phyloP scores from a whole-genome alignment of 1,140 invertebrate genomes.

The Drosophila chauvacae region DNA sequence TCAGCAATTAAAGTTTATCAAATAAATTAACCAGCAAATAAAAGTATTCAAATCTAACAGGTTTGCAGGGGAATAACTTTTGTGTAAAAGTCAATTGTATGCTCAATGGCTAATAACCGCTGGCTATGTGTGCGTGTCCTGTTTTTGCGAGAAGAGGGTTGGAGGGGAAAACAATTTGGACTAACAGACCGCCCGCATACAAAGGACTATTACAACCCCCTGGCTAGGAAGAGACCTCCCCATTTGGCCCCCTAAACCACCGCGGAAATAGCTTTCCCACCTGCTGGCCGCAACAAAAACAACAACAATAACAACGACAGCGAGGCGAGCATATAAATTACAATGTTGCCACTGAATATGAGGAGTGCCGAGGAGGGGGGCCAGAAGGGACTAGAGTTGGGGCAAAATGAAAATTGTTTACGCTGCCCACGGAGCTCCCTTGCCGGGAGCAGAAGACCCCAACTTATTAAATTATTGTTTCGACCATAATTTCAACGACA shows the following conservation, averaged over 20 bases:
- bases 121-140: slow-evolving; percentile 53
- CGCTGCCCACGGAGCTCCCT: slow-evolving; percentile 52
- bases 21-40: not conserved
- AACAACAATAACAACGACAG: slow-evolving; percentile 46
- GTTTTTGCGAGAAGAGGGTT: not conserved
- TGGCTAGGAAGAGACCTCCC: slow-evolving; percentile 2
- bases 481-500: slow-evolving; percentile 80
- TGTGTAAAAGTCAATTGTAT: slow-evolving; percentile 45
- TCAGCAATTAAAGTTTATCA: not conserved
- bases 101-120: slow-evolving; percentile 59
- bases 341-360: slow-evolving; percentile 66
- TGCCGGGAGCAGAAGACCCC: slow-evolving; percentile 67
- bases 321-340: slow-evolving; percentile 67
- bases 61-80: slow-evolving; percentile 10
- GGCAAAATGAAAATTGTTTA: slow-evolving; percentile 72
- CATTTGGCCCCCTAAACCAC: not conserved
- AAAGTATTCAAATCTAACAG: slow-evolving; percentile 20
- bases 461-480: slow-evolving; percentile 83
- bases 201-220: slow-evolving; percentile 55
- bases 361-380: not conserved
- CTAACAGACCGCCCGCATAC: slow-evolving; percentile 41
- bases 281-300: slow-evolving; percentile 57
- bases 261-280: slow-evolving; percentile 55
- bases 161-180: slow-evolving; percentile 61
- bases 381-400: not conserved